Evolutionary conservation across 1,140 invertebrate species (phyloP), one percentile per base, ranked within the genome.

Genomic region (Steinernema khuongi): DNA sequence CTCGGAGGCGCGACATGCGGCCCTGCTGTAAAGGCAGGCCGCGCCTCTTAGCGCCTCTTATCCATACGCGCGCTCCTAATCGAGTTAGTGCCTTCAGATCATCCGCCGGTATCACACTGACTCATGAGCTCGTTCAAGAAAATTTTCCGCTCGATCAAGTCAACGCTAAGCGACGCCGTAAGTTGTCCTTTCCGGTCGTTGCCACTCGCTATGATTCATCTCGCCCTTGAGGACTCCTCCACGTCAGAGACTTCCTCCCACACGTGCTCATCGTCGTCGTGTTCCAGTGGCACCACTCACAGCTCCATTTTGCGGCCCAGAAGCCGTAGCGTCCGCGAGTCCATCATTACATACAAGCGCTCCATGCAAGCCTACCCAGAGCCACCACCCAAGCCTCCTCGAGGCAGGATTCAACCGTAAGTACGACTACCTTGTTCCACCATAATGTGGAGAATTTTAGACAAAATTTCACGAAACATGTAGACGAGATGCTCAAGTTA

Each of bases 111-210:
- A n/a, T n/a, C 19, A 14, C 14, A 60, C 7, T 60, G 50, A 60
- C 11, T 60, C 50, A 60, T 60, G 50, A 4, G 14, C 50, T 17
- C 50, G 4, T 60, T 60, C 50, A 60, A 60, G 50, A 60, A 60
- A 22, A 60, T 60, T 60, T 22, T 60, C 50, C 50, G 50, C 50
- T 60, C 50, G 22, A 60, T 60, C 50, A 60, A 60, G 50, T 60
- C 50, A 22, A 60, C 50, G 11, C 50, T 60, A 14, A 60, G 50
- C 50, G 50, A 60, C 11, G 14, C 50, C 50, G 50, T 60, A 60
- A 60, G 50, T 60, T 26, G 50, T 4, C 50, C 50, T 60, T 60
- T 60, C 22, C 14, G n/a, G n/a, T n/a, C 22, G 19, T 41, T 41
- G 36, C 7, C 36, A 41, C 36, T 41, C 36, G 50, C 22, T 4